Percentiles rank a stretch among this genome's conserved stretches.
Conservation (phyloP, 2,888 invertebrate genomes). For the Campopleginae sp. region DNA sequence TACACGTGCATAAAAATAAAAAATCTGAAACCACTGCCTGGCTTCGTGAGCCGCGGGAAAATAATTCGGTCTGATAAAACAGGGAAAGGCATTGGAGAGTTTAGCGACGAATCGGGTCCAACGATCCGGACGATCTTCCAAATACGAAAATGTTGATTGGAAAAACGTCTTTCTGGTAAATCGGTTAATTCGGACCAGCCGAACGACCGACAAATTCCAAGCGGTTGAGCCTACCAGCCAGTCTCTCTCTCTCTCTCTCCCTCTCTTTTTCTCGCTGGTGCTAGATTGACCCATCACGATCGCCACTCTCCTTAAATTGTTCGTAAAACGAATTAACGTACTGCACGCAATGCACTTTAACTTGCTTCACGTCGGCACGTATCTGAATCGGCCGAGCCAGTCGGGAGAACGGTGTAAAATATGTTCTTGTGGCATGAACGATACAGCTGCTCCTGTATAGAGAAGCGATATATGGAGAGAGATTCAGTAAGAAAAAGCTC, state of each 20-base stretch:
- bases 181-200: not conserved
- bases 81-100: too few species aligned
- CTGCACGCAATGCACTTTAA: constrained; percentile 81
- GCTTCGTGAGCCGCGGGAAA: too few species aligned
- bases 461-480: constrained; percentile 15
- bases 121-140: too few species aligned
- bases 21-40: too few species aligned
- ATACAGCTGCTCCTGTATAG: constrained; percentile 56
- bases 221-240: constrained; percentile 24
- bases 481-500: constrained; percentile 27
- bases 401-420: constrained; percentile 74
- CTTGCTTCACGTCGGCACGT: constrained; percentile 77
- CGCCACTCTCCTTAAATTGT: constrained; percentile 76
- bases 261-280: not conserved
- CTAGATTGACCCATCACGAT: constrained; percentile 75
- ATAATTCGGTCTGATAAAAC: too few species aligned
- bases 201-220: constrained; percentile 33
- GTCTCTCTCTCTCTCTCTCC: constrained; percentile 5
- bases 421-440: constrained; percentile 76
- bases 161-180: not conserved
- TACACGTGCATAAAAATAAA: too few species aligned
- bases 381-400: constrained; percentile 68
- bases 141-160: too few species aligned
- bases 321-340: constrained; percentile 81
- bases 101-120: too few species aligned